A percentile compares a stretch with the other conserved stretches of the same genome.
phyloP scores from a whole-genome alignment of 2,888 invertebrate species.

The Tinea pellionella region DNA sequence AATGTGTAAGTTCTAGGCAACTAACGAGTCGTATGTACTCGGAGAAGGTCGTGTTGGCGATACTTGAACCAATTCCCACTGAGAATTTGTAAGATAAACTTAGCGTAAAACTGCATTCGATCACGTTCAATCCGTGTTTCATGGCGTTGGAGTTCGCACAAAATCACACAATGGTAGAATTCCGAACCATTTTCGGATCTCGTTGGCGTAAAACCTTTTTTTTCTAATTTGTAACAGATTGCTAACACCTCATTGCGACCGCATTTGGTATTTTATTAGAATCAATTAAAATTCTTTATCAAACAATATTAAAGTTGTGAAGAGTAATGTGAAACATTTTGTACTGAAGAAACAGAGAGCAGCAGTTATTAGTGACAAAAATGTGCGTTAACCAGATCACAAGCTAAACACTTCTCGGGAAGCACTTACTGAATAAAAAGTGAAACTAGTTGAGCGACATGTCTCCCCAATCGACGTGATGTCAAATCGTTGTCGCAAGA shows the following conservation, averaged over 20 bases:
- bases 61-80: not conserved
- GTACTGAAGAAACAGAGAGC: not conserved
- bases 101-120: conserved; percentile 28
- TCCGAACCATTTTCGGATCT: conserved; percentile 42
- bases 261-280: conserved; percentile 14
- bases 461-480: conserved; percentile 63
- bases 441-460: conserved; percentile 51
- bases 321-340: not conserved
- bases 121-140: conserved; percentile 34
- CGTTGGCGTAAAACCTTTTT: conserved; percentile 44
- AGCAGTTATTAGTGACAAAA: not conserved
- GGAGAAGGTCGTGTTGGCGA: not conserved
- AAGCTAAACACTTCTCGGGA: conserved; percentile 53
- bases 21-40: not conserved
- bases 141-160: conserved; percentile 25
- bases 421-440: conserved; percentile 40
- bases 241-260: conserved; percentile 40
- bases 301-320: not conserved
- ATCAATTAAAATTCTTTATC: conserved; percentile 1
- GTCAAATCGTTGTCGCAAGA: conserved; percentile 63
- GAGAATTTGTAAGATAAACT: not conserved
- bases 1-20: not conserved
- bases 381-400: conserved; percentile 38
- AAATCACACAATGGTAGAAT: conserved; percentile 44
- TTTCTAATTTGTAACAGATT: conserved; percentile 33